phyloP scores from a whole-genome alignment of 2,888 invertebrate genomes.

The Cotesia congregata region DNA sequence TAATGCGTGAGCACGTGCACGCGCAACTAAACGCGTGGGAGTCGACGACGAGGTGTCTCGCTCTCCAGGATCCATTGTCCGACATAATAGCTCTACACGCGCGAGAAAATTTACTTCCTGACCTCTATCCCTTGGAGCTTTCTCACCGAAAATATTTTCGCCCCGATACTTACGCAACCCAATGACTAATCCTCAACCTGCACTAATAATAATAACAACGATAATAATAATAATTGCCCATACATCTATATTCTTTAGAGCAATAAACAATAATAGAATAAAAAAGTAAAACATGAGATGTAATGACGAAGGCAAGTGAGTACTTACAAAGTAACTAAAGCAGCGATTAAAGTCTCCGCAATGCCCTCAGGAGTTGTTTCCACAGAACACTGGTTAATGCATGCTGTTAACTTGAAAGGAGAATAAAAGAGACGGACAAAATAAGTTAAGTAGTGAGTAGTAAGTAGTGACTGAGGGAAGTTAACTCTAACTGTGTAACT shows the following conservation, averaged over 20 bases:
- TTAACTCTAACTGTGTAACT: neutral
- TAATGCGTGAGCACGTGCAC: constrained; percentile 59
- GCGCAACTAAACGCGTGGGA: constrained; percentile 59
- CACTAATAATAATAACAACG: constrained; percentile 6
- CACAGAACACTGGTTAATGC: constrained; percentile 38
- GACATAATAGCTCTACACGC: constrained; percentile 1
- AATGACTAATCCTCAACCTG: constrained; percentile 21
- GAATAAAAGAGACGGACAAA: constrained; percentile 5
- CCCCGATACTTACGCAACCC: neutral
- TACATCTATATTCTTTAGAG: no score
- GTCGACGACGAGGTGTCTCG: constrained; percentile 57
- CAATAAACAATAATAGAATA: neutral
- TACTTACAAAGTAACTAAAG: constrained; percentile 37
- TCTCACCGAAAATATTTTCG: neutral
- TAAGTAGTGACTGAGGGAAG: neutral
- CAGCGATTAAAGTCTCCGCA: constrained; percentile 44
- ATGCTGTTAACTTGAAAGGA: constrained; percentile 8
- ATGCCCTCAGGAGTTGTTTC: constrained; percentile 42
- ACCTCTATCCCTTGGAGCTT: neutral
- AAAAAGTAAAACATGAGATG: constrained; percentile 39
- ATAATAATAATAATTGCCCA: neutral
- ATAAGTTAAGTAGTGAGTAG: constrained; percentile 13
- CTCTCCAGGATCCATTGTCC: constrained; percentile 40
- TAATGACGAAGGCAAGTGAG: constrained; percentile 17
- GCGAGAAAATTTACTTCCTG: constrained; percentile 12